phyloP scores from a whole-genome alignment of 2,113 vertebrate species.

The Ursus arctos region DNA sequence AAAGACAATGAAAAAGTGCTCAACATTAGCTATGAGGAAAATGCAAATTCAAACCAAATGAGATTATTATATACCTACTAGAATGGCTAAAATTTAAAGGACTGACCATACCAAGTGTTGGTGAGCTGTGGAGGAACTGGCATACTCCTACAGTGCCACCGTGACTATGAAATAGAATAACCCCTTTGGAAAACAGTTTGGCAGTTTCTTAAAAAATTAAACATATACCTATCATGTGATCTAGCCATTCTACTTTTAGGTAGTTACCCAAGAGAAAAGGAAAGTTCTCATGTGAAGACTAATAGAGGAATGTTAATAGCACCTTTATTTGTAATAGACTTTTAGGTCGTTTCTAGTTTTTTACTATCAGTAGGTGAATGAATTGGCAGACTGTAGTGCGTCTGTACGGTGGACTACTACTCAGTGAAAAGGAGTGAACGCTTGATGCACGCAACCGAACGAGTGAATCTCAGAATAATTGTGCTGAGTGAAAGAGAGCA shows the following conservation, averaged over 20 bases:
- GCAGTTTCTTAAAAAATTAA: conserved; percentile 36
- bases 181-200: not conserved
- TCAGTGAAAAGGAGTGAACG: not conserved
- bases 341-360: too few relatives aligned
- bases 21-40: not conserved
- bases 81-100: not conserved
- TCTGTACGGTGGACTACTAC: not conserved
- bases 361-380: not conserved
- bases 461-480: not conserved
- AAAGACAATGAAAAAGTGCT: not conserved
- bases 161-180: not conserved
- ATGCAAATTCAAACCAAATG: not conserved
- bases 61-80: not conserved
- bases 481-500: conserved; percentile 7
- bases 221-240: not conserved
- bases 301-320: not conserved
- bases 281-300: conserved; percentile 19
- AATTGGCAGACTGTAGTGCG: not conserved
- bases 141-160: not conserved
- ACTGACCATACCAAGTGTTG: not conserved
- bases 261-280: not conserved
- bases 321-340: not conserved
- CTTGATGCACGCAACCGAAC: not conserved
- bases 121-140: not conserved
- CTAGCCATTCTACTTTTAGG: not conserved